Conservation (phyloP, 1,140 invertebrate species). For the Drosophila busckii region DNA sequence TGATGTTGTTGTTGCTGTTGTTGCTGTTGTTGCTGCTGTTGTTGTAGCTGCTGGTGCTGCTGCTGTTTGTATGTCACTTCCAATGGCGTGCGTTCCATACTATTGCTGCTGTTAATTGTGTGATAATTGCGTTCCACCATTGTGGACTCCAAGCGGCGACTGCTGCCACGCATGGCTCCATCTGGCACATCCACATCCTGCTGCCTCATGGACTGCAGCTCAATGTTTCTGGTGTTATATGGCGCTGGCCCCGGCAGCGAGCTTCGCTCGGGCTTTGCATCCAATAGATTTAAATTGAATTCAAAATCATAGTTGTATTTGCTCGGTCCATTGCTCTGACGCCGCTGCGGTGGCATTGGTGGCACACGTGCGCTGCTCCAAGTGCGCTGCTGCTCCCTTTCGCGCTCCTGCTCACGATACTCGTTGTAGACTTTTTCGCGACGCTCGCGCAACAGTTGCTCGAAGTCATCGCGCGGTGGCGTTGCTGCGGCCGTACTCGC, state of each 20-base stretch:
- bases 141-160: conserved; percentile 44
- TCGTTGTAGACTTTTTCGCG: conserved; percentile 74
- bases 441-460: conserved; percentile 71
- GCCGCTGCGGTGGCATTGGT: conserved; percentile 53
- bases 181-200: conserved; percentile 60
- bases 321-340: conserved; percentile 18
- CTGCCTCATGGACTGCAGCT: conserved; percentile 19
- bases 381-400: conserved; percentile 15
- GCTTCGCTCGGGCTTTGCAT: conserved; percentile 44
- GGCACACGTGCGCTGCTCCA: conserved; percentile 42
- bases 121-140: conserved; percentile 77
- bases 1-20: conserved; percentile 14
- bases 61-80: conserved; percentile 18
- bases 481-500: conserved; percentile 10
- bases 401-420: conserved; percentile 40
- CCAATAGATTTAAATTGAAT: conserved; percentile 65
- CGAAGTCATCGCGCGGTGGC: conserved; percentile 63
- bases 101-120: conserved; percentile 65
- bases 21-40: conserved; percentile 26
- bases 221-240: conserved; percentile 59
- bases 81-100: conserved; percentile 31
- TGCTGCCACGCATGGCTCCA: conserved; percentile 38
- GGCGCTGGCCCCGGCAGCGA: conserved; percentile 39
- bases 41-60: conserved; percentile 13
- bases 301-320: conserved; percentile 75